Evolutionary conservation across 2,797 vertebrate species (phyloP), one percentile per base, ranked within the genome.

Genomic region (Myotis myotis): DNA sequence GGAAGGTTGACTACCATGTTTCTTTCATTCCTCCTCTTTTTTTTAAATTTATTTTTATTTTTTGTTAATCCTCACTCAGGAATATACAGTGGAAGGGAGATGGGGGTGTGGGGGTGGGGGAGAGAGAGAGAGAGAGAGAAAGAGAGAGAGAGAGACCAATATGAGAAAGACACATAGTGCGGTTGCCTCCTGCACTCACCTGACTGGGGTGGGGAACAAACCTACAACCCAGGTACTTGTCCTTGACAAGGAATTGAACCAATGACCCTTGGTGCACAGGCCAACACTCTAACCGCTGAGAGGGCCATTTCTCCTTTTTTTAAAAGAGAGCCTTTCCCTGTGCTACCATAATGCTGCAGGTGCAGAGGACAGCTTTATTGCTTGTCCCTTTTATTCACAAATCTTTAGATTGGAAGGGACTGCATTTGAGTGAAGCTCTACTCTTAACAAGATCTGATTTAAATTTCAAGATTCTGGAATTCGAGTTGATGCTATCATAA

Each of bases 101-200:
- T 15, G 28, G 60, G 28, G 2, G 60, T 30, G 10, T 4, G 11
- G 4, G 10, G 0, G 9, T 36, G 36, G 0, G 17, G 19, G 19
- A 23, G 53, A 55, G 53, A 55, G 53, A 22, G 53, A 55, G 8
- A 10, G 53, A 23, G 53, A 23, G 53, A 9, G 2, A 23, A 22
- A 55, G 20, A 55, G 53, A 55, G 55, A 23, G 55, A 57, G 22
- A 57, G 55, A 60, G 57, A 28, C 22, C 4, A 2, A 60, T 28
- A 25, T 60, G 57, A 30, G 60, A 62, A 30, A 62, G 12, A 15
- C 13, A 15, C 5, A 30, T 62, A 16, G 13, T 62, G 60, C 30
- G 28, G 13, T 62, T 62, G 28, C 60, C 28, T 62, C 28, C 5
- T 30, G 60, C 60, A 62, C 60, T 62, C 60, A 62, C 25, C 5